These are phyloP conservation scores for Euzophera pinguis DNA, from an alignment of 2,888 invertebrate genomes.

Conservation along the genomic window DNA sequence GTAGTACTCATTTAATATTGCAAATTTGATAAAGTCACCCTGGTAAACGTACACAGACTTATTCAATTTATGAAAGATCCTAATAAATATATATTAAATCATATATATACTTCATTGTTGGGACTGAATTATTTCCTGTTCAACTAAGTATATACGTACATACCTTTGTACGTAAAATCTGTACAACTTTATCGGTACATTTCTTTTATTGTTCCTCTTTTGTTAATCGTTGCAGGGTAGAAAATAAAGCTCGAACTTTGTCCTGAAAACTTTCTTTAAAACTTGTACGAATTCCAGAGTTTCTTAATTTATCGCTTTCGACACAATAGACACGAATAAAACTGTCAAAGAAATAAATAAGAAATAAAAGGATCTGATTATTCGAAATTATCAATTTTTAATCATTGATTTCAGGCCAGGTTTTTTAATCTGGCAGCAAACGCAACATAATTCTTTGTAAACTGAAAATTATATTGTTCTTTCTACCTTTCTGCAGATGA, in stretches of 20 bases:
- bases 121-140: too few relatives aligned
- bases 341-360: slow-evolving; percentile 14
- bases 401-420: neutral
- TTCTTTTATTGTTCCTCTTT: slow-evolving; percentile 18
- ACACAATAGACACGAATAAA: slow-evolving; percentile 22
- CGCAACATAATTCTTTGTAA: too few relatives aligned
- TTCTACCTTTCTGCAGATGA: too few relatives aligned
- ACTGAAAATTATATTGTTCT: too few relatives aligned
- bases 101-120: too few relatives aligned
- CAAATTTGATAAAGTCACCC: slow-evolving; percentile 21
- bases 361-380: neutral
- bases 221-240: slow-evolving; percentile 24
- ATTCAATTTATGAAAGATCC: too few relatives aligned
- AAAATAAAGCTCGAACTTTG: slow-evolving; percentile 28
- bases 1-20: slow-evolving; percentile 16
- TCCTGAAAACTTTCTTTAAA: slow-evolving; percentile 20
- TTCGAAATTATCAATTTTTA: neutral
- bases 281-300: slow-evolving; percentile 25
- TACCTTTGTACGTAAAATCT: neutral
- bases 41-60: too few relatives aligned
- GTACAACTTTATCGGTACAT: slow-evolving; percentile 9
- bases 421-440: neutral
- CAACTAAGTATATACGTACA: too few relatives aligned
- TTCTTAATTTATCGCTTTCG: slow-evolving; percentile 27
- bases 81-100: too few relatives aligned